Evolutionary conservation across 2,113 vertebrate genomes (phyloP), one percentile per base, ranked within the genome.

Genomic region (Xenopus borealis): DNA sequence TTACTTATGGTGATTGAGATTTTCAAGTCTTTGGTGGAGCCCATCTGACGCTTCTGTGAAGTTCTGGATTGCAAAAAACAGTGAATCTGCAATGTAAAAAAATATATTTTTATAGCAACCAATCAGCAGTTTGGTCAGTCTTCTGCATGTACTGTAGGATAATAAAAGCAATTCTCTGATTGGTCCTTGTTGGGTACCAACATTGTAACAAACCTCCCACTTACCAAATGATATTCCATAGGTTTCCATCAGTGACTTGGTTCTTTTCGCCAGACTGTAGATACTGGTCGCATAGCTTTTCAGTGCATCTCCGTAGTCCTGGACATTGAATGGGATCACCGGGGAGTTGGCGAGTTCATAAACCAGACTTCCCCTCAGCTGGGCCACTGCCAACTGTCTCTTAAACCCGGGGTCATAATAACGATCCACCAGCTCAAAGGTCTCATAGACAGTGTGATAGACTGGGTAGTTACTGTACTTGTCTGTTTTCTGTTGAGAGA

Each of bases 371-470:
- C 89, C 96, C 83, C 97, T 87, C 75, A 99, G 85, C 47, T 93
- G 93, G 10, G 95, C 93, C 81, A 98, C 89, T 0, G 93, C 83
- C 9, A 88, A 89, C 47, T 96, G 92, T 46, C 92, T 92, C 66
- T 81, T 90, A 86, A 98, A 99, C 8, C 86, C 81, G 0, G 95
- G 94, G 78, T 99, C 96, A 3, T 98, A 99, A 83, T 95, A 97
- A 12, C 75, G 87, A 69, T 95, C 89, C 82, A 99, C 95, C 63
- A 98, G 64, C 81, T 99, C 96, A 62, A 94, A 99, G 0, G 95
- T 98, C 84, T 99, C 97, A 2, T 97, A 98, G 20, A 93, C 88
- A 1, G 93, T 99, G 85, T 99, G 97, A 78, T 99, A 99, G 47
- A 95, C 86, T 0, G 96, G 96, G 69, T 98, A 99, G 80, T 80